A percentile compares a stretch with the other conserved stretches of the same genome.
These are phyloP conservation scores for Oxyruncus cristatus DNA, from an alignment of 2,113 vertebrate genomes.

Conservation along the genomic window DNA sequence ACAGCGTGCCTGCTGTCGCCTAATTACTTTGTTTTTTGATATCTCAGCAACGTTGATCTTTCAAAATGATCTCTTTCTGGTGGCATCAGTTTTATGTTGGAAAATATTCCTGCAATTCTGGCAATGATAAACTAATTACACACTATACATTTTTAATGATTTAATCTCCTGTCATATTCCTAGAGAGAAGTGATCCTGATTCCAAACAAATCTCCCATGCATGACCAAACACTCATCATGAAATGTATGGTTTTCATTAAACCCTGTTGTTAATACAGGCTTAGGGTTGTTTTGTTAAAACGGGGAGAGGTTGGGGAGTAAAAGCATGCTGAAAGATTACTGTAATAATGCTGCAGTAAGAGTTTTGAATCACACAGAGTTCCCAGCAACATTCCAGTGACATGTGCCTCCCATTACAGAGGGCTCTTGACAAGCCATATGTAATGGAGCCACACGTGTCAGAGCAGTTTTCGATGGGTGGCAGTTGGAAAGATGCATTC, in stretches of 20 bases:
- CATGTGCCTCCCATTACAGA: neutral
- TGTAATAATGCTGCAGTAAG: conserved; percentile 56
- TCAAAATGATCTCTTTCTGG: conserved; percentile 64
- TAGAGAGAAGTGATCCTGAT: conserved; percentile 58
- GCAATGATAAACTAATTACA: conserved; percentile 72
- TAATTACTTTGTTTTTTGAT: conserved; percentile 57
- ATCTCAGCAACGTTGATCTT: conserved; percentile 59
- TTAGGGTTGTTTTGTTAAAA: conserved; percentile 54
- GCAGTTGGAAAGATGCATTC: neutral
- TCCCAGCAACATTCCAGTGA: neutral
- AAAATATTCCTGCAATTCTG: conserved; percentile 65
- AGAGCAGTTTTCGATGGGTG: neutral
- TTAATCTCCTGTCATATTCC: conserved; percentile 75
- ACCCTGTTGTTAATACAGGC: conserved; percentile 58
- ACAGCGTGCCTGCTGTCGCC: neutral
- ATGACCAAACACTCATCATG: conserved; percentile 59
- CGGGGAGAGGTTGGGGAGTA: conserved; percentile 20
- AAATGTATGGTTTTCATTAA: conserved; percentile 74
- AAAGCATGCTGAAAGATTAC: conserved; percentile 13
- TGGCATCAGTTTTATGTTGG: conserved; percentile 51
- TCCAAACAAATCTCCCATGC: conserved; percentile 71
- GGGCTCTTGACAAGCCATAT: neutral
- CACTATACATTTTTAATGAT: conserved; percentile 77
- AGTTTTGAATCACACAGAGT: neutral
- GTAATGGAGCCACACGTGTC: neutral